Conservation (phyloP, 23 tunicate species). For the Trididemnum nubilum region DNA sequence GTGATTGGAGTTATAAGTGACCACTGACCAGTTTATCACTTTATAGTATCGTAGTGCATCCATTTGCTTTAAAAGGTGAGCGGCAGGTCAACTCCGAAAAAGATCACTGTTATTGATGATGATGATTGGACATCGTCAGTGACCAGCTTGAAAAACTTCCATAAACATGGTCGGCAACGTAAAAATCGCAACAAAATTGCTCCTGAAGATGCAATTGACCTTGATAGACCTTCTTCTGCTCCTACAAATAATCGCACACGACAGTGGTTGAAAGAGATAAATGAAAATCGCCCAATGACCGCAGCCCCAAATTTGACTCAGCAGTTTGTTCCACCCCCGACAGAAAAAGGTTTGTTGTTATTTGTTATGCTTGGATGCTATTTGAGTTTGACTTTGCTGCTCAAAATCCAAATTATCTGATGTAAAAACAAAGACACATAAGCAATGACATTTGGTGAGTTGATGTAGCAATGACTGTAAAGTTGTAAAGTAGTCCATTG, state of each 20-base stretch:
- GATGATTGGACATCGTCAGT: background rate
- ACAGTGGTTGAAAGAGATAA: slow-evolving; percentile 27
- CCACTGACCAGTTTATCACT: no score
- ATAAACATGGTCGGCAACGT: slow-evolving; percentile 5
- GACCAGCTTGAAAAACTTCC: slow-evolving; percentile 7
- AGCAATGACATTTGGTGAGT: no score
- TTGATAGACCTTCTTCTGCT: slow-evolving; percentile 29
- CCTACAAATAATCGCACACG: slow-evolving; percentile 10
- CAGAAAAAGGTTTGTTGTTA: background rate
- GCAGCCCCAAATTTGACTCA: slow-evolving; percentile 17
- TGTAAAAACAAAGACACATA: no score
- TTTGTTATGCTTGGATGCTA: background rate
- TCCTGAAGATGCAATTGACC: background rate
- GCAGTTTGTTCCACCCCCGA: background rate
- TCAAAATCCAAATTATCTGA: no score
- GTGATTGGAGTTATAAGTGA: no score
- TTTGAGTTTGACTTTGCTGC: no score
- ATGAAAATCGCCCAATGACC: slow-evolving; percentile 27
- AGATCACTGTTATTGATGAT: slow-evolving; percentile 19
- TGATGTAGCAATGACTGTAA: no score
- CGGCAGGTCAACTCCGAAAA: background rate
- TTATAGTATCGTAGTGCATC: no score
- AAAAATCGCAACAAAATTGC: slow-evolving; percentile 7
- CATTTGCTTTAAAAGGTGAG: background rate
- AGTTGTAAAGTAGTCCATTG: no score